Evolutionary conservation across 1,140 invertebrate species (phyloP), one percentile per base, ranked within the genome.

Genomic region (Solenopsis invicta): DNA sequence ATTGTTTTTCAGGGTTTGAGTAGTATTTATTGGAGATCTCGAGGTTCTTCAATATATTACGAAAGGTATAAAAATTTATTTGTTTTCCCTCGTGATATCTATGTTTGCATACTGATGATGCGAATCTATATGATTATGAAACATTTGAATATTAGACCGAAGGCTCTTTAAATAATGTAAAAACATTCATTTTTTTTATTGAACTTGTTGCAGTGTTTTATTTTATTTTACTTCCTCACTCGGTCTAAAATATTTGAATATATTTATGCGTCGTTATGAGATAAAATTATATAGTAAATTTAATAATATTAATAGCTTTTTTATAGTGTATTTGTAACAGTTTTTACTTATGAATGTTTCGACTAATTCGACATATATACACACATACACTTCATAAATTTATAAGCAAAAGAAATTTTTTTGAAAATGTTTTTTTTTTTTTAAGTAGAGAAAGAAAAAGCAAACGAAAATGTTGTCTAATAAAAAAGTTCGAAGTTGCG

Each of bases 241-340:
- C 21, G n/a, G 3, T 67, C 18, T 56, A 41, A 59, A 41, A 41
- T 45, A 45, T 56, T 21, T 16, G 18, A 18, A 66, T 34, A 50
- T 67, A 54, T 66, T 16, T 24, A 41, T 45, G 52, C 37, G 21
- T 52, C 66, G 16, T 81, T 81, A 71, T 37, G n/a, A 18, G 1
- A 61, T 84, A 84, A 84, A 48, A 24, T 84, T 75, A 67, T 34
- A 6, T 52, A 45, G 8, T 69, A 52, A 21, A 64, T 50, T 76
- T 80, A 81, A 81, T 77, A 52, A 67, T 24, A 75, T 71, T 74
- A 84, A 82, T 72, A 74, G 54, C 80, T 50, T 50, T 84, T 13
- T 61, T 29, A 37, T 61, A 61, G 54, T 50, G 37, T 84, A 48
- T 3, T 61, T 29, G 13, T 61, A 13, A 34, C 18, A 82, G 10